Evolutionary conservation across 2,888 invertebrate genomes (phyloP), one percentile per base, ranked within the genome.

Genomic region (Cataglyphis altisquamis): DNA sequence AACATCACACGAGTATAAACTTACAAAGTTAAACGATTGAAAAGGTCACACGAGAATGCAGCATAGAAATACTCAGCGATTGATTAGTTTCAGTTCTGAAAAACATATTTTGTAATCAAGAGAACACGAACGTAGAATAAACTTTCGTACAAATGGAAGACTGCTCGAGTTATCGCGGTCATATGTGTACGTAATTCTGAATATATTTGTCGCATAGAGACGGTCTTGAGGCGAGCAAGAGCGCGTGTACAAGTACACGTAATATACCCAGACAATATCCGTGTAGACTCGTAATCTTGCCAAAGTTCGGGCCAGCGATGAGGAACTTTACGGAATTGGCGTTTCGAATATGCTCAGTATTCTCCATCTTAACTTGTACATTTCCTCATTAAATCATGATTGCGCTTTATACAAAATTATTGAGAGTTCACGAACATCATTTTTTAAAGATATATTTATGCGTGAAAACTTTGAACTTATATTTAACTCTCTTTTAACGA

Each of bases 251-350:
- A 15, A 62, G 39, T 63, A 45, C 73, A 64, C 60, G 60, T 83
- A 77, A 82, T 85, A 77, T 48, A 84, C 12, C 48, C 78, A 84
- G 84, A 84, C 86, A 84, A 86, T 90, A 86, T 87, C 84, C 87
- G 83, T 70, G 82, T 77, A 75, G 85, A 80, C 74, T 82, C 84
- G 84, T 88, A 89, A 89, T 89, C 90, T 89, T 90, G 86, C 72
- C 87, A 66, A 90, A 89, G 87, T 89, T 89, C 75, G 75, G 81
- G 41, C 67, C 78, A 64, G 83, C 75, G 73, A 88, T 73, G 90
- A 75, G 84, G 84, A 89, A 88, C 86, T 89, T 70, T 62, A 67
- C 9, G n/a, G 86, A 80, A 88, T 88, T 89, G 85, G 81, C 25
- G 1, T 85, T 88, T 88, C 72, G 83, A 78, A 81, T 84, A 83